These are phyloP conservation scores for Eristalis tenax DNA, from an alignment of 2,888 invertebrate genomes.

Conservation along the genomic window DNA sequence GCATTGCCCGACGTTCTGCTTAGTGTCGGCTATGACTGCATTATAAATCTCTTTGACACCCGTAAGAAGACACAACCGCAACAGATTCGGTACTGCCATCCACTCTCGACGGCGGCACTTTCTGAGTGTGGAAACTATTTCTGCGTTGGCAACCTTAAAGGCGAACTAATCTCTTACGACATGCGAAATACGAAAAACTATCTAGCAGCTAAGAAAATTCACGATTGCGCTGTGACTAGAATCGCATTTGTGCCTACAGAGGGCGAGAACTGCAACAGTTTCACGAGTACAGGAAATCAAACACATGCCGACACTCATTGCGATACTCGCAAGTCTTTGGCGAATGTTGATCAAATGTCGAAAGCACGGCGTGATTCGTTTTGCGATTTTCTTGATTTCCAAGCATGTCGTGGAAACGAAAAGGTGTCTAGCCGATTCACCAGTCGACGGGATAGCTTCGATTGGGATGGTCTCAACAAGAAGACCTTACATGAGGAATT, in stretches of 20 bases:
- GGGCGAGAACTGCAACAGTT: conserved; percentile 73
- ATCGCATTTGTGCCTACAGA: conserved; percentile 77
- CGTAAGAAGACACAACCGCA: conserved; percentile 76
- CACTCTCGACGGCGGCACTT: conserved; percentile 78
- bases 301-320: conserved; percentile 48
- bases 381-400: conserved; percentile 79
- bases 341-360: conserved; percentile 66
- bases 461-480: conserved; percentile 77
- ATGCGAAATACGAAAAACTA: conserved; percentile 77
- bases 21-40: conserved; percentile 80
- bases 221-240: conserved; percentile 77
- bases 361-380: conserved; percentile 78
- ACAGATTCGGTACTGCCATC: conserved; percentile 76
- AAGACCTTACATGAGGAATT: conserved; percentile 74
- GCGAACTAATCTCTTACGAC: conserved; percentile 79
- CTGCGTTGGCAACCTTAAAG: conserved; percentile 80
- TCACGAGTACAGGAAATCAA: conserved; percentile 72
- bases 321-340: conserved; percentile 42
- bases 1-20: conserved; percentile 77
- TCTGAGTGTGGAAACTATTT: conserved; percentile 80
- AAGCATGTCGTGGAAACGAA: conserved; percentile 75
- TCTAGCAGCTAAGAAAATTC: conserved; percentile 75
- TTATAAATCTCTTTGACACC: conserved; percentile 80
- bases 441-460: conserved; percentile 77
- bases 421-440: conserved; percentile 75